A percentile compares a stretch with the other conserved stretches of the same genome.
Evolutionary conservation across 2,888 invertebrate genomes (phyloP).

Genomic region (Hydrotaea diabolus): DNA sequence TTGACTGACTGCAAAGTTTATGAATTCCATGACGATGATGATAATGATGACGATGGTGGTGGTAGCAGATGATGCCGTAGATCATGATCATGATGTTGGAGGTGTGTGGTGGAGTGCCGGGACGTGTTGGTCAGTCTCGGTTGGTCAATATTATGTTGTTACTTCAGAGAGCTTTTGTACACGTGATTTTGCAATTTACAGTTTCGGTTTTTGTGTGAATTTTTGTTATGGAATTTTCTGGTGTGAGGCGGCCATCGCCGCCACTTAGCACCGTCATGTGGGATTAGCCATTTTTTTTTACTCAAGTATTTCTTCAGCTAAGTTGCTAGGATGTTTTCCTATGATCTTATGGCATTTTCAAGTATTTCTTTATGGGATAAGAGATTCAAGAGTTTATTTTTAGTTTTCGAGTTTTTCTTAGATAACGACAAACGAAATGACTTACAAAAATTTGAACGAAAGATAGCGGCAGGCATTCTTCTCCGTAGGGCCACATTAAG

Average conservation of each 20-base stretch:
- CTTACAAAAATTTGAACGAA: neutral
- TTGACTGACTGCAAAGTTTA: slow-evolving; percentile 3
- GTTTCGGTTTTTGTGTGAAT: slow-evolving; percentile 38
- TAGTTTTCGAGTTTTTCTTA: too few relatives aligned
- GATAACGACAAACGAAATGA: slow-evolving; percentile 30
- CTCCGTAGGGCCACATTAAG: neutral
- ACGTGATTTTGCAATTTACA: slow-evolving; percentile 58
- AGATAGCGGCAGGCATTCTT: neutral
- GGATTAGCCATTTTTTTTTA: slow-evolving; percentile 1
- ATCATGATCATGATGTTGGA: neutral
- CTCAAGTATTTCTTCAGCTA: neutral
- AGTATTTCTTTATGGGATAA: neutral
- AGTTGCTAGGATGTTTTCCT: too few relatives aligned
- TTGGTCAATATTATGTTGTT: slow-evolving; percentile 14
- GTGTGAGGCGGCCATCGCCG: neutral
- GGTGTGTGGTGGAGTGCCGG: neutral
- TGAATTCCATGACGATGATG: neutral
- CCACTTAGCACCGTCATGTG: slow-evolving; percentile 53
- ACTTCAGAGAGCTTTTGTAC: neutral
- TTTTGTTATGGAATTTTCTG: slow-evolving; percentile 14
- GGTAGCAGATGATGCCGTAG: neutral
- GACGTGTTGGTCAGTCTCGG: neutral
- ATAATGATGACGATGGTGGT: neutral
- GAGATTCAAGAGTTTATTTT: too few relatives aligned
- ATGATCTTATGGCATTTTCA: neutral